These are phyloP conservation scores for Eulemur mongoz DNA, from an alignment of 2,797 vertebrate species.

Conservation along the genomic window DNA sequence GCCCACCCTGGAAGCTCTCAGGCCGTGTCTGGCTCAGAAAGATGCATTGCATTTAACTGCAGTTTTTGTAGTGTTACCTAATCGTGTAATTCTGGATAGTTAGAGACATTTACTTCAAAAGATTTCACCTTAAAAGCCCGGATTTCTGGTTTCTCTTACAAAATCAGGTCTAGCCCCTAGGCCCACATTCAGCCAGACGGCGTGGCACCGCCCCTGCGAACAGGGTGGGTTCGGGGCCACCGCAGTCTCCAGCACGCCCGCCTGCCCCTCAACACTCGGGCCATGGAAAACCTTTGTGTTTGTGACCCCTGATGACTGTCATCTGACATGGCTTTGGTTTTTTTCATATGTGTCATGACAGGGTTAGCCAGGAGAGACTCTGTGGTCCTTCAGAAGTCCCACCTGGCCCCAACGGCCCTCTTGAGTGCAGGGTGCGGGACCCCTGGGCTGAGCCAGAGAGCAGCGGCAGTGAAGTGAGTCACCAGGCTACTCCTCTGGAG, in stretches of 20 bases:
- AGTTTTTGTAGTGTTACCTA: neutral
- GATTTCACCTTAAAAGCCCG: neutral
- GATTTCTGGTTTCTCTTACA: constrained; percentile 2
- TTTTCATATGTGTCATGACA: neutral
- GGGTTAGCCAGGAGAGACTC: neutral
- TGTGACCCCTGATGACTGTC: neutral
- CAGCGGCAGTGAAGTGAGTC: neutral
- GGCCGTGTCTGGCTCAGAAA: neutral
- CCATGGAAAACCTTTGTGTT: neutral
- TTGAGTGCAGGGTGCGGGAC: neutral
- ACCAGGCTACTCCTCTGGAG: neutral
- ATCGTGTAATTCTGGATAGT: neutral
- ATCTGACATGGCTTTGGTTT: neutral
- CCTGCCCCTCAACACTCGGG: neutral
- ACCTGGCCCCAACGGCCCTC: neutral
- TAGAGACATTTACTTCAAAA: neutral
- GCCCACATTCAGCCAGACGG: neutral
- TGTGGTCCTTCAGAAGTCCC: neutral
- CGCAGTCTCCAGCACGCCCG: neutral
- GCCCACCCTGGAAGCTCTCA: neutral
- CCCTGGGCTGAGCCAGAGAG: neutral
- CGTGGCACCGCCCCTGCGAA: neutral
- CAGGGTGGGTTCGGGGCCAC: fast-evolving
- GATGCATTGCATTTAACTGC: neutral
- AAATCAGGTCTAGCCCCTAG: neutral